These are phyloP conservation scores for Illadopsis cleaveri DNA, from an alignment of 2,113 vertebrate species.

Conservation along the genomic window DNA sequence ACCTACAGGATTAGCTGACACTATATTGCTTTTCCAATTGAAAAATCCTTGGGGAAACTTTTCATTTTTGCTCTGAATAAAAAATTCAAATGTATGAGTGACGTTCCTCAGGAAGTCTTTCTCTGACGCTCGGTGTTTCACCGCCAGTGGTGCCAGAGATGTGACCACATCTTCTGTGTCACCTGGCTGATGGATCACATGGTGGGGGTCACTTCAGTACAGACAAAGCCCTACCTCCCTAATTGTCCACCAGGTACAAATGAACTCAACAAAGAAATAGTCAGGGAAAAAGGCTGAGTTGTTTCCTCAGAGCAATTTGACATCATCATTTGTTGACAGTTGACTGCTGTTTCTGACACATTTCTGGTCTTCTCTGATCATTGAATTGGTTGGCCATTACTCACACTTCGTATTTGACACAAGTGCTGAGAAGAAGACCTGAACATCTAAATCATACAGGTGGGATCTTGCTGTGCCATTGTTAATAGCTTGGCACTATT, in stretches of 20 bases:
- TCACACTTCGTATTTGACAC: neutral
- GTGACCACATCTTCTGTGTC: neutral
- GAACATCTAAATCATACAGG: neutral
- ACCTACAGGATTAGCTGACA: neutral
- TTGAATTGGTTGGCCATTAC: neutral
- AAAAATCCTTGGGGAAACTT: neutral
- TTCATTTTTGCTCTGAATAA: neutral
- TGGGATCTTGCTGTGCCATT: neutral
- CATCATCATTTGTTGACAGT: neutral
- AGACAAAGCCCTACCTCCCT: neutral
- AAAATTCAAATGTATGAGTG: neutral
- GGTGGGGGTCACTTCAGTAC: neutral
- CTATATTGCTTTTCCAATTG: neutral
- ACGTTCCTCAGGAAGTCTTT: neutral
- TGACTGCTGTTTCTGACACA: no score
- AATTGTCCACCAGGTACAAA: neutral
- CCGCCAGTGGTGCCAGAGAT: neutral
- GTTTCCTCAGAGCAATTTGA: neutral
- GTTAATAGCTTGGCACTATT: neutral
- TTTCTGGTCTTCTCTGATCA: neutral
- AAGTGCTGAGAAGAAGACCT: neutral
- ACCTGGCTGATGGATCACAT: neutral
- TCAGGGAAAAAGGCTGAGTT: neutral
- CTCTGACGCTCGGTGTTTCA: fast-evolving
- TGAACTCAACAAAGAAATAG: neutral